A percentile compares a stretch with the other conserved stretches of the same genome.
These are phyloP conservation scores for Nycteola revayana DNA, from an alignment of 2,888 invertebrate genomes.

Conservation along the genomic window DNA sequence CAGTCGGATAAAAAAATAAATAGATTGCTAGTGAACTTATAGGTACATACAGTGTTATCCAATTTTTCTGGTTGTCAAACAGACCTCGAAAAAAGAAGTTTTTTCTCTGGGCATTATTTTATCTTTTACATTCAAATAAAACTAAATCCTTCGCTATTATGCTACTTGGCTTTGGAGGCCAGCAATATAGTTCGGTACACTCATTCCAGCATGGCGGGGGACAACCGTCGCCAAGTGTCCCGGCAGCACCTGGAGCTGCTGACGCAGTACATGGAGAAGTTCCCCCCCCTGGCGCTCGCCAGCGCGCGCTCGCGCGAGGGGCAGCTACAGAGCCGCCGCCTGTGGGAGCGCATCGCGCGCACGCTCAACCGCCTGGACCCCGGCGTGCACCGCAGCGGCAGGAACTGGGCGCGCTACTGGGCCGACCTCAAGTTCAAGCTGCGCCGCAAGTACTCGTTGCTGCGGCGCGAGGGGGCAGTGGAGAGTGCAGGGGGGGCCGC, in stretches of 20 bases:
- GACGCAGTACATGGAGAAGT: slow-evolving; percentile 36
- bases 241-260: slow-evolving; percentile 32
- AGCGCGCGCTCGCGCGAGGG: slow-evolving; percentile 30
- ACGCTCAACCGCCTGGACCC: slow-evolving; percentile 30
- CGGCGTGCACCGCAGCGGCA: slow-evolving; percentile 25
- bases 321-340: slow-evolving; percentile 16
- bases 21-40: too few species aligned
- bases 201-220: slow-evolving; percentile 20
- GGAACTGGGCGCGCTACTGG: slow-evolving; percentile 37
- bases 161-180: too few species aligned
- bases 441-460: slow-evolving; percentile 28
- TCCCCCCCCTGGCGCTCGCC: slow-evolving; percentile 32
- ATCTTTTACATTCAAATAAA: too few species aligned
- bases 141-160: too few species aligned
- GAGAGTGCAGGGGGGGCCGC: too few species aligned
- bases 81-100: too few species aligned
- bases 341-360: slow-evolving; percentile 38
- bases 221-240: slow-evolving; percentile 22
- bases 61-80: too few species aligned
- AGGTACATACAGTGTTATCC: too few species aligned
- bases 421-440: slow-evolving; percentile 31
- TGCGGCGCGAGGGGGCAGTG: too few species aligned
- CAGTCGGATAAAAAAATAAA: too few species aligned
- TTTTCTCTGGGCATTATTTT: too few species aligned
- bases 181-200: too few species aligned